Base-by-base conservation (phyloP, 2,888 invertebrate genomes). In the Spialia ferax region DNA sequence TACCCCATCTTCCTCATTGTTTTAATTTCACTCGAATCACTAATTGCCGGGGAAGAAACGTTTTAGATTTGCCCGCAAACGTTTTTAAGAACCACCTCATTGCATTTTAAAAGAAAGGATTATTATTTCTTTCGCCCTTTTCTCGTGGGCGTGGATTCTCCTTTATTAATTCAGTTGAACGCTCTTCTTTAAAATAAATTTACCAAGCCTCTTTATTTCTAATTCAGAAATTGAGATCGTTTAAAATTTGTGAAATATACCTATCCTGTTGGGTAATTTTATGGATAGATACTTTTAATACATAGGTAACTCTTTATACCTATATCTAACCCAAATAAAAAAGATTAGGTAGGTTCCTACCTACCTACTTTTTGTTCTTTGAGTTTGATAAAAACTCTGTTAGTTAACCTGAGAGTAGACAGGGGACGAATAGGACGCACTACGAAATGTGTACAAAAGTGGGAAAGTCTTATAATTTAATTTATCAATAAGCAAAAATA, bases 71-170 rank as follows among this genome's bases (percentile, higher is more conserved):
- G 86, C 85, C 91, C 87, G 80, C 90, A 89, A 91, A 89, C 90
- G 88, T 87, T 91, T 89, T 88, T 88, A 91, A 89, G 89, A 88
- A 88, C 91, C 92, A 91, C 88, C 91, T 91, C 93, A 92, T 90
- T 92, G 93, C 93, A 91, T 92, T 93, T 92, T 92, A 91, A 91
- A 92, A 91, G 89, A 93, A 93, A 90, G 88, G 93, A 92, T 93
- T 92, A 92, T 92, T 91, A 92, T 91, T 91, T 87, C 89, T 85
- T 86, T 84, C 84, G 81, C 85, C 86, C 80, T 79, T 78, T 78
- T 75, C 77, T 77, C 70, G 81, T 81, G 80, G 81, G 84, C 82
- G 82, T 84, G 80, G 82, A 78, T 79, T 76, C 72, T 84, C 85
- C 81, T 89, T 91, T 89, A 91, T 90, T 89, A 89, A 91, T 91